phyloP scores from a whole-genome alignment of 2,113 vertebrate genomes.

The Myiopsitta monachus region DNA sequence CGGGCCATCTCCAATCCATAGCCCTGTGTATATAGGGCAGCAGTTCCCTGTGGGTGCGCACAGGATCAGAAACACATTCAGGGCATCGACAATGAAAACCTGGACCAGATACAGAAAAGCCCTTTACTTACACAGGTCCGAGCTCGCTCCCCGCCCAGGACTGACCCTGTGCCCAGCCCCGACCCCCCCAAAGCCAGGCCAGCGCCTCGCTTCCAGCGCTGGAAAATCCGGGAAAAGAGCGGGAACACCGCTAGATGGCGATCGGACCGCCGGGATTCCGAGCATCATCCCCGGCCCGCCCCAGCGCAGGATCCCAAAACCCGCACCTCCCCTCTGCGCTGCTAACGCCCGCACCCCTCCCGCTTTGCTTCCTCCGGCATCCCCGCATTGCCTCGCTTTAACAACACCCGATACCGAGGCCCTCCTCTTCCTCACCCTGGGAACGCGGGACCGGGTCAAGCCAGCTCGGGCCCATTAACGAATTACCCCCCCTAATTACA shows the following conservation, averaged over 20 bases:
- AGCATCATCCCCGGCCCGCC: not conserved
- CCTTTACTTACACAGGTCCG: not conserved
- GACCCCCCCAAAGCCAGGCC: not conserved
- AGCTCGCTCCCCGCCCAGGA: fast-evolving
- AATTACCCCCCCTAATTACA: not conserved
- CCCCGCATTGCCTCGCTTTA: not conserved
- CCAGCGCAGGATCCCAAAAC: not conserved
- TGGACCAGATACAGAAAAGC: not conserved
- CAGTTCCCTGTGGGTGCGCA: not conserved
- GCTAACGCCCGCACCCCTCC: not conserved
- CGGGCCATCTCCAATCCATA: not conserved
- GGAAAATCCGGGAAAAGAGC: fast-evolving
- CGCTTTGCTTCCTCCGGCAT: not conserved
- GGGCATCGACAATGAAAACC: fast-evolving
- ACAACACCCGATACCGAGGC: not conserved
- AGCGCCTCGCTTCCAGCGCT: fast-evolving
- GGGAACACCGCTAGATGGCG: conserved; percentile 12
- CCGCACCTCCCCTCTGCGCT: not conserved
- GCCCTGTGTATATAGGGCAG: too few species aligned
- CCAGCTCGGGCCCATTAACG: not conserved
- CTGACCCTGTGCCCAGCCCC: not conserved
- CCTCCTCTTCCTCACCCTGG: not conserved
- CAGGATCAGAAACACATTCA: not conserved
- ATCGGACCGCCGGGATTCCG: not conserved
- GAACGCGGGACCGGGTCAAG: not conserved